Evolutionary conservation across 2,888 invertebrate genomes (phyloP), one percentile per base, ranked within the genome.

Genomic region (Nipponacmea schrenckii): DNA sequence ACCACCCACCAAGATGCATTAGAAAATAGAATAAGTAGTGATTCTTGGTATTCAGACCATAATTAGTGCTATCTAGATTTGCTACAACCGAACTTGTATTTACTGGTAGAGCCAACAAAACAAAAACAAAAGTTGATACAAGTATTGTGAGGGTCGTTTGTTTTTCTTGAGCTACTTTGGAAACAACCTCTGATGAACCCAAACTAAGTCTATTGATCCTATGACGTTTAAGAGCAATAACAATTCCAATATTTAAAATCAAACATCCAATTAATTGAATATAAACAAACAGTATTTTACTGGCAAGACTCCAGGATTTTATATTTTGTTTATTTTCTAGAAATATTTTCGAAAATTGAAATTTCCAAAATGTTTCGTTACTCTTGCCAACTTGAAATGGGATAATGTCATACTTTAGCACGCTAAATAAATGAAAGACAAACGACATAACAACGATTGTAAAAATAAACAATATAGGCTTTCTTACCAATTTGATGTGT

Each of bases 11-110:
- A 20, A 69, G 7, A 15, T 46, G 62, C 17, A 45, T 39, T 15
- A 69, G 62, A n/a, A 62, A 20, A n/a, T 39, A 45, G 45, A 69
- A 69, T 10, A 69, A 46, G n/a, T 69, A 63, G 44, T 69, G 69
- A n/a, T 69, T 62, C 14, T 27, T 62, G 15, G 17, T 27, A 27
- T 39, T 39, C 1, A 63, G 5, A 31, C 62, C 69, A 46, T 69
- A 69, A 15, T 69, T 39, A 44, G 56, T 14, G 15, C 31, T 17
- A n/a, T 14, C 12, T 45, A 46, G 39, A 63, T 63, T 63, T 2
- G 24, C 45, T 8, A 48, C 63, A 27, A 69, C 10, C 24, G 69
- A 20, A 44, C 45, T 69, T 15, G 39, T 24, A 46, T 39, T 69
- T 2, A 63, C 44, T 17, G 69, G 69, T n/a, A 69, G 46, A 4